phyloP scores from a whole-genome alignment of 2,797 vertebrate species.

The Galagoides demidoff region DNA sequence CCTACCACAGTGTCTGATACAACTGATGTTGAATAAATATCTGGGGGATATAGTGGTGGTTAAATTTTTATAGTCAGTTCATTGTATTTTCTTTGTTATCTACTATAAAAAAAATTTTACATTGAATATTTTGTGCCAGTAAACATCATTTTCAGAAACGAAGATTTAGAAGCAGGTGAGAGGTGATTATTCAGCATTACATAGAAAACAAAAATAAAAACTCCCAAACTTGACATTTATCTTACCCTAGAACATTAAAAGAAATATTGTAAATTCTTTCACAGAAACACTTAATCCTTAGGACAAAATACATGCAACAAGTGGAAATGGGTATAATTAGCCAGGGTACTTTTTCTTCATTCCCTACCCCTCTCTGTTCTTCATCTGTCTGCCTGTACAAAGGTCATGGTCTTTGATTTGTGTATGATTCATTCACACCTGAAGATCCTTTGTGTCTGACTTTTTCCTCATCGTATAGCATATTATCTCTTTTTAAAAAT shows the following conservation, averaged over 20 bases:
- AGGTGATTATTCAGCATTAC: not conserved
- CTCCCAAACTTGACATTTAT: constrained; percentile 18
- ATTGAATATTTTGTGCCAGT: not conserved
- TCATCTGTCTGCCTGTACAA: not conserved
- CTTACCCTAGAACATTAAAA: not conserved
- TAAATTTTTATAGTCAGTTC: not conserved
- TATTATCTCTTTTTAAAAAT: not conserved
- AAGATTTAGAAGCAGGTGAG: not conserved
- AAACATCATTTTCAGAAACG: constrained; percentile 23
- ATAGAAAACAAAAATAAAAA: not conserved
- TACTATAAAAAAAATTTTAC: not conserved
- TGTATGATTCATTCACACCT: not conserved
- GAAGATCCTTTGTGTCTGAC: not conserved
- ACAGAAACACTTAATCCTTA: constrained; percentile 13
- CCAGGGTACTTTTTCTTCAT: not conserved
- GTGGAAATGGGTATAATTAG: constrained; percentile 32
- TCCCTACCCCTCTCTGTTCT: not conserved
- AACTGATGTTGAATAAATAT: not conserved
- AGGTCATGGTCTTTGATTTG: not conserved
- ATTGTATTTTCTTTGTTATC: not conserved
- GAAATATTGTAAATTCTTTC: constrained; percentile 9
- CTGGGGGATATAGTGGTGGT: not conserved
- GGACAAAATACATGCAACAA: constrained; percentile 29
- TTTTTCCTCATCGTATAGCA: not conserved
- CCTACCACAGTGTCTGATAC: not conserved